Evolutionary conservation across 2,113 vertebrate species (phyloP).

Genomic region (Plectropomus leopardus): DNA sequence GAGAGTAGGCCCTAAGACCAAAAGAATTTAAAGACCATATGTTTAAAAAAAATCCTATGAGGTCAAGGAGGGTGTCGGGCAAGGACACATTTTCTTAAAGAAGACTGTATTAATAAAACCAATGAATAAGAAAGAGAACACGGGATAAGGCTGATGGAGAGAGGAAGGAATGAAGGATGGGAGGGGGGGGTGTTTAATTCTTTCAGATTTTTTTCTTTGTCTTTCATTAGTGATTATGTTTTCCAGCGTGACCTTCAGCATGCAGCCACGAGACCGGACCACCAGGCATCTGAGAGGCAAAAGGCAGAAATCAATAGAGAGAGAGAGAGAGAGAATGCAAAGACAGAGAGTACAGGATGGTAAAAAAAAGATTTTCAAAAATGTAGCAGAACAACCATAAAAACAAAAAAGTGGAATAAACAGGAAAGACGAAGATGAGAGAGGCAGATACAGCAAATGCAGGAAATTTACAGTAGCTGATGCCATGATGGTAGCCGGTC

Average conservation of each 20-base stretch:
- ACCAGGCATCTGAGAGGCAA: constrained; percentile 29
- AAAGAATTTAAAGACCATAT: constrained; percentile 58
- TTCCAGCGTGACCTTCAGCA: constrained; percentile 54
- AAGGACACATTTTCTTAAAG: constrained; percentile 45
- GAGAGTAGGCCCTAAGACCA: constrained; percentile 28
- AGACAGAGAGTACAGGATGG: not conserved
- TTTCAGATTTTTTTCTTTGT: constrained; percentile 26
- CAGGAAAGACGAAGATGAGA: not conserved
- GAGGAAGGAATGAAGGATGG: constrained; percentile 26
- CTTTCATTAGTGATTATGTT: constrained; percentile 50
- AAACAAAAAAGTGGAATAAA: not conserved
- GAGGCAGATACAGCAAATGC: not conserved
- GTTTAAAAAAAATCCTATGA: constrained; percentile 6
- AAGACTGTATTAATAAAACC: constrained; percentile 53
- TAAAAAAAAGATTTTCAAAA: no score
- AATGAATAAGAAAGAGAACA: constrained; percentile 28
- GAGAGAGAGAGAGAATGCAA: not conserved
- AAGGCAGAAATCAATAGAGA: not conserved
- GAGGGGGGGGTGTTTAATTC: constrained; percentile 48
- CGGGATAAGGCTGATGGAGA: not conserved
- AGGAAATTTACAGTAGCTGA: not conserved
- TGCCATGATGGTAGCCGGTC: constrained; percentile 30
- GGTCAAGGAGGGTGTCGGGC: constrained; percentile 31
- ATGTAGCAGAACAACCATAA: not conserved
- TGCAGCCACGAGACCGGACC: constrained; percentile 60